phyloP scores from a whole-genome alignment of 2,888 invertebrate genomes.

The Monoplex corrugatus region DNA sequence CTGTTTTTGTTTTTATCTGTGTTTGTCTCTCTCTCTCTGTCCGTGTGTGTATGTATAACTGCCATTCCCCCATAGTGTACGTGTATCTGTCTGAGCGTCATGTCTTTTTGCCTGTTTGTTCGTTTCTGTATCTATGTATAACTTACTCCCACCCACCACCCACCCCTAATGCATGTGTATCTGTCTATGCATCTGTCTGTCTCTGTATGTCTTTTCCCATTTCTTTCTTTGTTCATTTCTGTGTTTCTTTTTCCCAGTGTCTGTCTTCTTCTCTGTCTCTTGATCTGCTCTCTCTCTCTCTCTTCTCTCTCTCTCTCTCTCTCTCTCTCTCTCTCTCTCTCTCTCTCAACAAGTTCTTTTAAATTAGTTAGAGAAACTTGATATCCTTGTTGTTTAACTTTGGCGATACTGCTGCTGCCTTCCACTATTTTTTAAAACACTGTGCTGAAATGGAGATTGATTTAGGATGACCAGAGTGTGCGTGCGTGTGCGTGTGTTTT shows the following conservation, averaged over 20 bases:
- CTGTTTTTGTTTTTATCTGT: not conserved
- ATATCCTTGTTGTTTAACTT: no score
- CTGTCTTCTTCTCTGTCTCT: not conserved
- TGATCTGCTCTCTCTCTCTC: not conserved
- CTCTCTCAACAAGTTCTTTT: no score
- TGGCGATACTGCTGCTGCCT: no score
- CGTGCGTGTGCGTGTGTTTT: no score
- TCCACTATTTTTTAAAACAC: no score
- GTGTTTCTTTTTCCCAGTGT: no score
- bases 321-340: not conserved
- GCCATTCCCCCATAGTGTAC: not conserved
- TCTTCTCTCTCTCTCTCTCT: not conserved
- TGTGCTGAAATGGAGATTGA: no score
- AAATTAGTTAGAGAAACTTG: no score
- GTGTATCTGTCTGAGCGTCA: conserved; percentile 18
- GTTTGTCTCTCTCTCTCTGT: not conserved
- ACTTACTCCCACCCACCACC: not conserved
- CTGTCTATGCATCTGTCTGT: not conserved
- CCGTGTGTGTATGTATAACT: not conserved
- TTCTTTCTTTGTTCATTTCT: not conserved
- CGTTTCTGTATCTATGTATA: conserved; percentile 1
- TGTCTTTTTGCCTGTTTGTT: conserved; percentile 2
- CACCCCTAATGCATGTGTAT: no score
- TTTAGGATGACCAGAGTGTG: no score
- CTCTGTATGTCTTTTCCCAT: not conserved